These are phyloP conservation scores for Nysson spinosus DNA, from an alignment of 2,888 invertebrate species.

Conservation along the genomic window DNA sequence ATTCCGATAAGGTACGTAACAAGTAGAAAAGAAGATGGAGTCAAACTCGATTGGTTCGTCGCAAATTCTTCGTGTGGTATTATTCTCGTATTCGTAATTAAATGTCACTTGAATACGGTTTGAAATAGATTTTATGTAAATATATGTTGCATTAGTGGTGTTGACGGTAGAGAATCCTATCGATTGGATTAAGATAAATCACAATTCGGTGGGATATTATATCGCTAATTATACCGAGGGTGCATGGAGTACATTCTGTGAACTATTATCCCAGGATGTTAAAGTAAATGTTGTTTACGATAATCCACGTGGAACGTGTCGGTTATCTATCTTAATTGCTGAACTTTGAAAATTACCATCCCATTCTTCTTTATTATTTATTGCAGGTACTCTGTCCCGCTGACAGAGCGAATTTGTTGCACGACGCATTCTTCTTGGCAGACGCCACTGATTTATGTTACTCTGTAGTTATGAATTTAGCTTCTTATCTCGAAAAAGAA, in stretches of 20 bases:
- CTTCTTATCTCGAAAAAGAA: constrained; percentile 50
- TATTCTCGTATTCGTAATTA: too few relatives aligned
- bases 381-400: constrained; percentile 36
- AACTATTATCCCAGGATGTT: constrained; percentile 36
- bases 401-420: constrained; percentile 55
- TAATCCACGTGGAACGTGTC: too few relatives aligned
- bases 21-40: constrained; percentile 40
- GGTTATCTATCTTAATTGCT: too few relatives aligned
- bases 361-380: background rate
- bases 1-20: constrained; percentile 55
- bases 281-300: constrained; percentile 29
- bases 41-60: constrained; percentile 53
- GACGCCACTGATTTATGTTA: constrained; percentile 41
- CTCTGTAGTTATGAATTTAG: constrained; percentile 36
- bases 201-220: constrained; percentile 56
- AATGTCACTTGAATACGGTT: too few relatives aligned
- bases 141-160: too few relatives aligned
- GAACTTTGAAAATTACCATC: background rate
- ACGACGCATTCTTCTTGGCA: constrained; percentile 53
- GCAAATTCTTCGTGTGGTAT: constrained; percentile 53
- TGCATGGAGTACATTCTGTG: constrained; percentile 45
- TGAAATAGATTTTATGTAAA: background rate
- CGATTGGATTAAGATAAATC: constrained; percentile 60
- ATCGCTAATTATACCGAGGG: constrained; percentile 58
- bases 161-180: constrained; percentile 41